phyloP scores from a whole-genome alignment of 2,113 vertebrate species.

The Herpetotheres cachinnans region DNA sequence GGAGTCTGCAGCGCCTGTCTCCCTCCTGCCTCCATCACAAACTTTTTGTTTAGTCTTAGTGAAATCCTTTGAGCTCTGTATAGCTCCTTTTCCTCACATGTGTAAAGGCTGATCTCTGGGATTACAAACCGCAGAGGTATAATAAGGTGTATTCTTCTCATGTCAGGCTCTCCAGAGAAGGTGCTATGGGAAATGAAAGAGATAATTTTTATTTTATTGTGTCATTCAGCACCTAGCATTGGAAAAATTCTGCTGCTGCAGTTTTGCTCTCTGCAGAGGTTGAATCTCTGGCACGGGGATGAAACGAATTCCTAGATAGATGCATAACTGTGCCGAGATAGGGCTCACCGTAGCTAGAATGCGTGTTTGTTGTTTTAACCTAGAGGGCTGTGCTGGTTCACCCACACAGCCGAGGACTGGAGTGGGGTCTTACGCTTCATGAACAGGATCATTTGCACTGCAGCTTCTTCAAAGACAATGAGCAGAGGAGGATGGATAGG shows the following conservation, averaged over 20 bases:
- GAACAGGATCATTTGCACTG: neutral
- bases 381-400: neutral
- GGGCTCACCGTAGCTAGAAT: neutral
- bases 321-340: neutral
- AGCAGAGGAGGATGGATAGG: neutral
- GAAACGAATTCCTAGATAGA: conserved; percentile 48
- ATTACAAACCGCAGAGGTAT: neutral
- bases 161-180: neutral
- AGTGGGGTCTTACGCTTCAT: neutral
- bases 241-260: neutral
- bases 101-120: neutral
- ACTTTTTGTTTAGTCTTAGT: neutral
- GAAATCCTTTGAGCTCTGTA: neutral
- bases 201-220: neutral
- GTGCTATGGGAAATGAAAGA: neutral
- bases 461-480: neutral
- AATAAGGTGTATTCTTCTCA: accelerated
- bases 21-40: neutral
- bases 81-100: neutral
- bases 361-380: neutral
- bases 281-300: neutral
- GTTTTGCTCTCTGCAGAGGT: neutral
- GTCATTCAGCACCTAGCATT: neutral
- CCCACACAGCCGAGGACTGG: neutral
- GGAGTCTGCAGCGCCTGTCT: neutral